phyloP scores from a whole-genome alignment of 2,888 invertebrate genomes.

The Ornithoptera alexandrae region DNA sequence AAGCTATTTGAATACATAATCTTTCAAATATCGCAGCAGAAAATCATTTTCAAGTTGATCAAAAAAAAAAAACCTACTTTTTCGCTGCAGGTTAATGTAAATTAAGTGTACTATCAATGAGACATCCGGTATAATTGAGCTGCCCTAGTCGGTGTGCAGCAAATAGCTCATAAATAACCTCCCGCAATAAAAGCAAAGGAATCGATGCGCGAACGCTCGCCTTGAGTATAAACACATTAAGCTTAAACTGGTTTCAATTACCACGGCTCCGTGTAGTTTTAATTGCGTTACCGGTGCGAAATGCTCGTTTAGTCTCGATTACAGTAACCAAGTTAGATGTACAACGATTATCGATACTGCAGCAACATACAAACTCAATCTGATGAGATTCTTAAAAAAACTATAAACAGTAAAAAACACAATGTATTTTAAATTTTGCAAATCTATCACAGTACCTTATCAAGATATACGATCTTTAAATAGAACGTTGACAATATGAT shows the following conservation, averaged over 20 bases:
- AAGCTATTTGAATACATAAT: no score
- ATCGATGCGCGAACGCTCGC: slow-evolving; percentile 3
- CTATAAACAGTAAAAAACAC: no score
- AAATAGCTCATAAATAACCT: slow-evolving; percentile 13
- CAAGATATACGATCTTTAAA: no score
- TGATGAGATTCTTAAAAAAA: no score
- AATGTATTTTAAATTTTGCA: no score
- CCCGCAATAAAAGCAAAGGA: slow-evolving; percentile 2
- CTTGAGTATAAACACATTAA: slow-evolving; percentile 17
- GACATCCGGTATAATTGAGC: not conserved
- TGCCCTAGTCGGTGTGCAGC: not conserved
- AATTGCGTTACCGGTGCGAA: slow-evolving; percentile 19
- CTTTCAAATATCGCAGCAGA: no score
- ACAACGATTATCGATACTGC: not conserved
- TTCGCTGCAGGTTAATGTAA: no score
- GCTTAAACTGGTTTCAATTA: slow-evolving; percentile 26
- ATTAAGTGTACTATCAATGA: not conserved
- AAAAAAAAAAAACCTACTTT: no score
- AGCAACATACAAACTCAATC: no score
- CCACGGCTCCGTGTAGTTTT: slow-evolving; percentile 7
- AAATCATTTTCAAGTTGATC: no score
- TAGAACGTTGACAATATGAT: no score
- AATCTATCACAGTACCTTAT: no score
- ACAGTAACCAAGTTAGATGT: not conserved
- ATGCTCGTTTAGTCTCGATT: slow-evolving; percentile 6